These are phyloP conservation scores for Xenops minutus DNA, from an alignment of 2,797 vertebrate species.

Conservation along the genomic window DNA sequence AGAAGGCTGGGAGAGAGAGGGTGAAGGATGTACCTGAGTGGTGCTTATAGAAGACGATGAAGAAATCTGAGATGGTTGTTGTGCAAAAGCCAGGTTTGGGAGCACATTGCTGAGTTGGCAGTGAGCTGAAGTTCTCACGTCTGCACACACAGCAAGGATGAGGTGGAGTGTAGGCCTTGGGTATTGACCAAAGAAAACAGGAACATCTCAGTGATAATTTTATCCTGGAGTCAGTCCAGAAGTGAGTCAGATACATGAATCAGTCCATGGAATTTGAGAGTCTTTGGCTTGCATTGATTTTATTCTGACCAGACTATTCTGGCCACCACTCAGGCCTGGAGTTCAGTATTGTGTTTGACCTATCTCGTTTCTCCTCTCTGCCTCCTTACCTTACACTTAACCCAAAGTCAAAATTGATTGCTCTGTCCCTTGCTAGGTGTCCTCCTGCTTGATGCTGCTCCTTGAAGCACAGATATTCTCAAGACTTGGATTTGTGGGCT, in stretches of 20 bases:
- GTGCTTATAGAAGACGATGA: background rate
- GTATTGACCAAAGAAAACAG: background rate
- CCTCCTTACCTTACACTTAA: background rate
- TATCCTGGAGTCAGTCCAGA: background rate
- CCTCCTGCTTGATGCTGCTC: background rate
- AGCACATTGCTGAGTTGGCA: background rate
- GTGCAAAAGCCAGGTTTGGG: background rate
- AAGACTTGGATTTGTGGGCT: background rate
- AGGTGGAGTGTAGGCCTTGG: background rate
- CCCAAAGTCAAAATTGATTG: background rate
- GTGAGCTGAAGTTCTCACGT: background rate
- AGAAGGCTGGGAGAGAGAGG: background rate
- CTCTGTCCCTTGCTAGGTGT: background rate
- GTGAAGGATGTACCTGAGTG: background rate
- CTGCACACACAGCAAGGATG: background rate
- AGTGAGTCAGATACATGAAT: background rate
- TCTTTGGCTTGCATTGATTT: background rate
- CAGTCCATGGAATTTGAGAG: background rate
- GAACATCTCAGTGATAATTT: background rate
- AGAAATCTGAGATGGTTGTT: background rate
- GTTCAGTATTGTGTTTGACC: background rate
- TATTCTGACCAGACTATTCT: background rate
- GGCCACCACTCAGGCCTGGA: background rate
- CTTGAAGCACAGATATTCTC: background rate
- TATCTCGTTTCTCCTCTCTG: background rate